Conservation (phyloP, 2,797 vertebrate genomes). For the Psittacula echo region DNA sequence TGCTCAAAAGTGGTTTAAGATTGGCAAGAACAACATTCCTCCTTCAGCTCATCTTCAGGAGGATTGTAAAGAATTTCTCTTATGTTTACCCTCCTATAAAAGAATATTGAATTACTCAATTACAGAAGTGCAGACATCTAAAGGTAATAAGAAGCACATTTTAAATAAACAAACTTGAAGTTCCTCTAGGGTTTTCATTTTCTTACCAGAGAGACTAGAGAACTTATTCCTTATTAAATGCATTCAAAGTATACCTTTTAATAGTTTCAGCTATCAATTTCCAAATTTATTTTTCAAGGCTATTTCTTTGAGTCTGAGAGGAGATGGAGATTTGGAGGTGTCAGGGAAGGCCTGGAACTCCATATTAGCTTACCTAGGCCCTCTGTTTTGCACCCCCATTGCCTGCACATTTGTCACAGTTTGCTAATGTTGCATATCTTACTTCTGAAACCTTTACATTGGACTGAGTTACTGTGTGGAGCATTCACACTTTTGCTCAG, state of each 20-base stretch:
- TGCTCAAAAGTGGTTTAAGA: constrained; percentile 28
- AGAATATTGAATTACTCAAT: constrained; percentile 48
- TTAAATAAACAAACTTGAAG: constrained; percentile 53
- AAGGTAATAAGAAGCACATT: constrained; percentile 33
- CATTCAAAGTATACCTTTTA: background rate
- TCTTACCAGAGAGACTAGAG: background rate
- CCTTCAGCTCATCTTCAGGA: constrained; percentile 34
- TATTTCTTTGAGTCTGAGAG: background rate
- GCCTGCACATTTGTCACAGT: background rate
- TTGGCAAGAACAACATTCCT: constrained; percentile 24
- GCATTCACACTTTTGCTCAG: background rate
- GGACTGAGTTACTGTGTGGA: background rate
- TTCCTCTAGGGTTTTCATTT: constrained; percentile 23
- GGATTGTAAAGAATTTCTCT: constrained; percentile 63
- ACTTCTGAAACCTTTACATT: background rate
- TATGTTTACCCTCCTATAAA: constrained; percentile 29
- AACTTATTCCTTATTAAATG: background rate
- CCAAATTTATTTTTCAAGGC: background rate
- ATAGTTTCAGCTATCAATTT: background rate
- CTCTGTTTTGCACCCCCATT: background rate
- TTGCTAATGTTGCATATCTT: background rate
- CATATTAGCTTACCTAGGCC: too few relatives aligned
- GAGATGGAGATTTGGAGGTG: background rate
- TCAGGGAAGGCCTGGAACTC: background rate
- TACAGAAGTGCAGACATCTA: background rate